Evolutionary conservation across 2,113 vertebrate species (phyloP), one percentile per base, ranked within the genome.

Genomic region (Irena cyanogastra): DNA sequence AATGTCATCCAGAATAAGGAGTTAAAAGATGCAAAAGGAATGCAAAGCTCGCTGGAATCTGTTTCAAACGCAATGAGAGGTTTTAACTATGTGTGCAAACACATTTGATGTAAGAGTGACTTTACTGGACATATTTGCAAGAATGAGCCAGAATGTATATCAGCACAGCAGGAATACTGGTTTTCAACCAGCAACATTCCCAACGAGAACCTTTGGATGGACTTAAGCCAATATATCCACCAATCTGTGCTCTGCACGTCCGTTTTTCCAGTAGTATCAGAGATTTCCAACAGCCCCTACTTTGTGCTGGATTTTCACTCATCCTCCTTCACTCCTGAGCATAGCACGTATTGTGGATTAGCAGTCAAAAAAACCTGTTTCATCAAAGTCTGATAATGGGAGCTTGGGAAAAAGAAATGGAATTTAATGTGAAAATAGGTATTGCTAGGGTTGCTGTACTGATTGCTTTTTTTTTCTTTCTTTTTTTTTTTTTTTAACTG

Each of bases 341-440:
- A 49, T 12, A 69, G 31, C 57, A 82, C 1, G 2, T 60, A 78
- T 14, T 91, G 56, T 70, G 63, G 52, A 94, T 91, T 77, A 97
- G n/a, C 49, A 96, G 90, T 49, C 68, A 91, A 83, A 90, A 93
- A 87, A 84, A 54, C 6, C 23, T 68, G 44, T 93, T 94, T 93
- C 77, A 87, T 84, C 92, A 63, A 93, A 92, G 61, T 39, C 65
- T 91, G 83, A 92, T 95, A 95, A 95, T 65, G 11, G 39, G 49
- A 93, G 37, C 13, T 64, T 89, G 61, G 31, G 28, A 76, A 95
- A 95, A 92, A 89, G 44, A 90, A 95, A 91, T 28, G 6, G 77
- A 97, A 93, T 95, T 93, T 95, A 90, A 95, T 86, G 82, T 87
- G 87, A 93, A 91, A 91, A 93, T 41, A 91, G 47, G 52, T 86